Conservation (phyloP, 1,140 invertebrate genomes). For the Nasonia giraulti region DNA sequence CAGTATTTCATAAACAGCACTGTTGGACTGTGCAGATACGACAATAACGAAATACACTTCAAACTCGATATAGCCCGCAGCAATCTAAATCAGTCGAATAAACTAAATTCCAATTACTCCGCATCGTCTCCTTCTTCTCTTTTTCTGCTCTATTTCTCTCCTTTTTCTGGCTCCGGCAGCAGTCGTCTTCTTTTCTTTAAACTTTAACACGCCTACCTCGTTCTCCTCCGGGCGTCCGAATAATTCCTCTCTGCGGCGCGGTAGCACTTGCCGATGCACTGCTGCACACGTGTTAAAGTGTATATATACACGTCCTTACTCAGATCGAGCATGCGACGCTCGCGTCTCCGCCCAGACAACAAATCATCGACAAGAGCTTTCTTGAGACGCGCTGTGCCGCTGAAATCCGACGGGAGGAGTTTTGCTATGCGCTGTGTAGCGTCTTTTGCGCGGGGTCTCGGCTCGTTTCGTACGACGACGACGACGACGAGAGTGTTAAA, state of each 20-base stretch:
- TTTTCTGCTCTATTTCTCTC: constrained; percentile 27
- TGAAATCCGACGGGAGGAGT: constrained; percentile 39
- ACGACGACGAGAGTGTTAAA: not conserved
- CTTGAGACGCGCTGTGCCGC: not conserved
- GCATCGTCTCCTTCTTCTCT: constrained; percentile 30
- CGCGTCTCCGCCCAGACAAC: constrained; percentile 66
- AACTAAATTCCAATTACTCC: constrained; percentile 41
- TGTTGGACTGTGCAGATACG: too few relatives aligned
- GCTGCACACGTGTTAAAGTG: constrained; percentile 29
- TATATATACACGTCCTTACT: constrained; percentile 58
- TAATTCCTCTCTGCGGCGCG: constrained; percentile 51
- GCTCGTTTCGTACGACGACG: not conserved
- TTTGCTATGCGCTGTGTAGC: not conserved
- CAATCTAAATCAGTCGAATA: constrained; percentile 40
- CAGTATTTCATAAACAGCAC: too few relatives aligned
- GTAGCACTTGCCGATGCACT: constrained; percentile 29
- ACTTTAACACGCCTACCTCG: constrained; percentile 60
- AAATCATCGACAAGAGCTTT: constrained; percentile 66
- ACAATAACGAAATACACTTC: too few relatives aligned
- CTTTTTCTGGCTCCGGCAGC: constrained; percentile 45
- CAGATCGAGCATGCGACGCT: constrained; percentile 65
- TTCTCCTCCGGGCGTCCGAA: constrained; percentile 58
- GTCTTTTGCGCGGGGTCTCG: not conserved
- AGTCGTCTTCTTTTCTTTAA: constrained; percentile 52
- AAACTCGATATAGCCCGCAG: not conserved